A percentile compares a stretch with the other conserved stretches of the same genome.
Evolutionary conservation across 2,888 invertebrate genomes (phyloP).

Genomic region (Meghimatium bilineatum): DNA sequence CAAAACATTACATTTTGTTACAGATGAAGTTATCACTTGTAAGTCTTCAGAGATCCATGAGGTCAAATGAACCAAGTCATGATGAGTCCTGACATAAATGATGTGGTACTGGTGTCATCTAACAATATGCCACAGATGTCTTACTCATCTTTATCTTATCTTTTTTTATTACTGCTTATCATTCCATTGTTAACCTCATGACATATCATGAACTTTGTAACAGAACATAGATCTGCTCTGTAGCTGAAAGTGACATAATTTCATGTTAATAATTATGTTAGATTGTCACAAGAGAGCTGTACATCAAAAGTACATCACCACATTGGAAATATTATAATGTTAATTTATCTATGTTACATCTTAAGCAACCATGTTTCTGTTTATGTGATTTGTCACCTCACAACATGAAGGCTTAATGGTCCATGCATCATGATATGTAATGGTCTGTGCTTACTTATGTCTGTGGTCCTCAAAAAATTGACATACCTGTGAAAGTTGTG

Average conservation of each 20-base stretch:
- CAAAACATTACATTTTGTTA: background rate
- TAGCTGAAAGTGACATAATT: background rate
- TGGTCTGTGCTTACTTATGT: too few species aligned
- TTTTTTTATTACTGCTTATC: background rate
- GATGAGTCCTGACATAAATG: slow-evolving; percentile 21
- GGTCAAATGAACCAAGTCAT: slow-evolving; percentile 1
- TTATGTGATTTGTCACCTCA: too few species aligned
- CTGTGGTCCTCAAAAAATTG: too few species aligned
- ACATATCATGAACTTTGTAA: background rate
- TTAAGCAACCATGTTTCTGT: too few species aligned
- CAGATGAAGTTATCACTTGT: slow-evolving; percentile 45
- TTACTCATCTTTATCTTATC: background rate
- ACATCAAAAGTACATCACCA: background rate
- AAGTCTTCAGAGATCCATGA: slow-evolving; percentile 25
- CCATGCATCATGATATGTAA: too few species aligned
- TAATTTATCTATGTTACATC: background rate
- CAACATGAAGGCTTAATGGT: too few species aligned
- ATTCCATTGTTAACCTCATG: background rate
- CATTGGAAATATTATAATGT: background rate
- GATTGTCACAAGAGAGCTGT: background rate
- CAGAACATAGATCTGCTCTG: background rate
- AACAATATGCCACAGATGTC: background rate
- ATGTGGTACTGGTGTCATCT: background rate
- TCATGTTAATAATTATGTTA: background rate
- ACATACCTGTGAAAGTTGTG: too few species aligned